Conservation (phyloP, 2,113 vertebrate species). For the Oncorhynchus kisutch region DNA sequence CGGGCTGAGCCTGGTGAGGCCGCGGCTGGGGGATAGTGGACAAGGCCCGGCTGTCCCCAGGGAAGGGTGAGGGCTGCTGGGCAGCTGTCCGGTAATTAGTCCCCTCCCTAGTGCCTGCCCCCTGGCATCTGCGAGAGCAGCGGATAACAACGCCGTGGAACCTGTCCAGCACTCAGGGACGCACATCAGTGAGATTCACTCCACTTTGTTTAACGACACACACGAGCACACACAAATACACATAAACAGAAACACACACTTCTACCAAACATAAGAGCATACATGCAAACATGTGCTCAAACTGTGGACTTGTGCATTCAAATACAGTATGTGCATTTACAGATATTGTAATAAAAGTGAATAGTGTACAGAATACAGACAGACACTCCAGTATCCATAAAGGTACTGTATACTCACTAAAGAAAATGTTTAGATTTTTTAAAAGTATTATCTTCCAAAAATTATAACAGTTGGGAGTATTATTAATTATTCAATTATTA, state of each 20-base stretch:
- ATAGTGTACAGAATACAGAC: too few species aligned
- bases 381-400: too few species aligned
- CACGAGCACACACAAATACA: slow-evolving; percentile 30
- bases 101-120: slow-evolving; percentile 68
- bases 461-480: too few species aligned
- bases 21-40: slow-evolving; percentile 53
- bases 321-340: not conserved
- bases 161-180: slow-evolving; percentile 63
- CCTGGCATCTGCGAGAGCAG: slow-evolving; percentile 70
- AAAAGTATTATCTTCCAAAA: too few species aligned
- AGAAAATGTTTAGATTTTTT: too few species aligned
- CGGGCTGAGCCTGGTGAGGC: slow-evolving; percentile 38
- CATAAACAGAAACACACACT: slow-evolving; percentile 51
- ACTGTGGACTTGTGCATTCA: slow-evolving; percentile 33
- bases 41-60: slow-evolving; percentile 55
- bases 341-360: too few species aligned
- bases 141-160: slow-evolving; percentile 63
- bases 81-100: slow-evolving; percentile 82
- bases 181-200: slow-evolving; percentile 69
- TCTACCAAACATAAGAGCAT: slow-evolving; percentile 28
- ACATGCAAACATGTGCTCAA: slow-evolving; percentile 50
- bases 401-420: too few species aligned
- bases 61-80: slow-evolving; percentile 70
- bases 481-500: too few species aligned
- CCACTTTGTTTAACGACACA: slow-evolving; percentile 65